These are phyloP conservation scores for Phoenicopterus ruber DNA, from an alignment of 2,113 vertebrate genomes.

Conservation along the genomic window DNA sequence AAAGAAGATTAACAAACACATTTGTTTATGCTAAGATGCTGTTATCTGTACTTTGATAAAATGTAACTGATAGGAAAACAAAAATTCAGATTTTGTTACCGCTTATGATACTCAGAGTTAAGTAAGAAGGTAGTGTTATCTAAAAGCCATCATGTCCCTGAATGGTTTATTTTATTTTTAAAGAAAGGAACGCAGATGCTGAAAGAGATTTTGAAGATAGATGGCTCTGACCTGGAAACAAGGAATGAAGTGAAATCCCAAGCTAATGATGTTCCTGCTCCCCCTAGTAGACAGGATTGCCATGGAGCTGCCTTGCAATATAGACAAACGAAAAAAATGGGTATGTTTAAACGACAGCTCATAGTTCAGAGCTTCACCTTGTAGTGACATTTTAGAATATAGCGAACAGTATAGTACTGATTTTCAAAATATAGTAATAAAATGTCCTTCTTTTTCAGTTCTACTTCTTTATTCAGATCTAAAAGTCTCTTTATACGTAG, in stretches of 20 bases:
- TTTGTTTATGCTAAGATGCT: neutral
- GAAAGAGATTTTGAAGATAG: slow-evolving; percentile 98
- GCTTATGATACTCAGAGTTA: neutral
- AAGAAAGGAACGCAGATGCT: slow-evolving; percentile 95
- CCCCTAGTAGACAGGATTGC: slow-evolving; percentile 56
- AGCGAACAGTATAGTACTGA: neutral
- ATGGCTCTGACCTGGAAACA: slow-evolving; percentile 73
- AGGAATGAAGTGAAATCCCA: slow-evolving; percentile 66
- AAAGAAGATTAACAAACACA: neutral
- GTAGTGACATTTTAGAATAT: neutral
- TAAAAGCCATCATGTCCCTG: neutral
- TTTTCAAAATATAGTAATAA: neutral
- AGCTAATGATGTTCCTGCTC: slow-evolving; percentile 37
- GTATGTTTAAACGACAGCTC: slow-evolving; percentile 65
- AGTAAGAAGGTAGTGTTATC: neutral
- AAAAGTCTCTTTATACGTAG: neutral
- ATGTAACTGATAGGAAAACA: neutral
- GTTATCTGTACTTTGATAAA: neutral
- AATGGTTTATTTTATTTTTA: slow-evolving; percentile 22
- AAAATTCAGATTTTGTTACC: neutral
- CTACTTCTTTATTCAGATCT: neutral
- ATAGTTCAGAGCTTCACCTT: neutral
- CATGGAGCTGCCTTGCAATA: slow-evolving; percentile 73
- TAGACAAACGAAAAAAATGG: slow-evolving; percentile 84
- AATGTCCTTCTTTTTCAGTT: neutral